phyloP scores from a whole-genome alignment of 1,140 invertebrate genomes.

The Conus betulinus region DNA sequence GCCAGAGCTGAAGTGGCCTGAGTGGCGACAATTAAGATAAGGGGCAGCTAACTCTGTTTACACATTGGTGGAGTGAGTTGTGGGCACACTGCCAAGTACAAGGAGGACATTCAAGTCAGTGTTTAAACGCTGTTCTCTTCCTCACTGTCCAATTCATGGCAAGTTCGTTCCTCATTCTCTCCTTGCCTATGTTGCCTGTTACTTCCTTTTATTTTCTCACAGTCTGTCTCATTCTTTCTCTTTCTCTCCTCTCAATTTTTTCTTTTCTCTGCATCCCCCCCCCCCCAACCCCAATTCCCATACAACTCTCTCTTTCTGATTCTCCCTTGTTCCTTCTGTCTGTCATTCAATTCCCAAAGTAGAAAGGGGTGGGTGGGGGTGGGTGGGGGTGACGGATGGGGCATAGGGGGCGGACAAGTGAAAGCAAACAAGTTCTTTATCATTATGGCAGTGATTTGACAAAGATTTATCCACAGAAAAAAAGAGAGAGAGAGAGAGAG shows the following conservation, averaged over 20 bases:
- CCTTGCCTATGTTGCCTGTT: not conserved
- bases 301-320: not conserved
- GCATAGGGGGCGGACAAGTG: too few relatives aligned
- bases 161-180: not conserved
- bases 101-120: too few relatives aligned
- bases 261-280: not conserved
- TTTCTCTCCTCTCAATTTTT: not conserved
- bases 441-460: too few relatives aligned
- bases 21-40: not conserved
- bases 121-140: not conserved
- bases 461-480: not conserved
- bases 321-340: not conserved
- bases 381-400: too few relatives aligned
- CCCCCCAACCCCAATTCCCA: not conserved
- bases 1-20: not conserved
- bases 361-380: too few relatives aligned
- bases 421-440: too few relatives aligned
- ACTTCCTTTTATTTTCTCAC: not conserved
- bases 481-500: slow-evolving; percentile 3
- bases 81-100: too few relatives aligned
- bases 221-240: not conserved
- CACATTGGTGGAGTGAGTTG: not conserved
- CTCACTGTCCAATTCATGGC: not conserved
- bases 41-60: not conserved
- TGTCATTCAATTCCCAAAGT: not conserved